Evolutionary conservation across 2,797 vertebrate genomes (phyloP).

Genomic region (Distichodus sexfasciatus): DNA sequence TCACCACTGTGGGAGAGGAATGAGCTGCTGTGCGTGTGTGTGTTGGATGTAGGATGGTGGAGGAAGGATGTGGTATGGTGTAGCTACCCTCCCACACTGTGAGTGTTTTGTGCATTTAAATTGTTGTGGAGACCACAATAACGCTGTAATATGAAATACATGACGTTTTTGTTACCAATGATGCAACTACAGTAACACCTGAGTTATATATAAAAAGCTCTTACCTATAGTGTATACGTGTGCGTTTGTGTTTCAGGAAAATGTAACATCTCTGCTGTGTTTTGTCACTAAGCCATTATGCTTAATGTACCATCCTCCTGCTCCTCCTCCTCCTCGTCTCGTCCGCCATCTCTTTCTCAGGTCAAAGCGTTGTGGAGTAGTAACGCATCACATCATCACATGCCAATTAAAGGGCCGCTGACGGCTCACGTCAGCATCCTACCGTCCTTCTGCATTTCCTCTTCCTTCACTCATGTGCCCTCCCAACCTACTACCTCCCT

Average conservation of each 20-base stretch:
- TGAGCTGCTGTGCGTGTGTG: not conserved
- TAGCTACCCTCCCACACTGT: not conserved
- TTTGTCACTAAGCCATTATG: not conserved
- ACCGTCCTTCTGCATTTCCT: no score
- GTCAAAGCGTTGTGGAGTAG: not conserved
- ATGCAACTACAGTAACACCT: no score
- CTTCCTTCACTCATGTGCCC: no score
- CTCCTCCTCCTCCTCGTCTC: conserved; percentile 6
- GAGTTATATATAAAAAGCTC: no score
- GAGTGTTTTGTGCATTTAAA: no score
- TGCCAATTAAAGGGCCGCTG: not conserved
- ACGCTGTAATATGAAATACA: no score
- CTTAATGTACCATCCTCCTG: not conserved
- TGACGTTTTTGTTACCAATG: no score
- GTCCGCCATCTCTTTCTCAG: not conserved
- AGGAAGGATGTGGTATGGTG: not conserved
- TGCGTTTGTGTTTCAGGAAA: not conserved
- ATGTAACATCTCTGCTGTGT: not conserved
- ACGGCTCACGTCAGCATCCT: no score
- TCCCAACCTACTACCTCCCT: no score
- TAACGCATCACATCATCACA: not conserved
- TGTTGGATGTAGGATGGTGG: not conserved
- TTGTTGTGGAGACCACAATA: no score
- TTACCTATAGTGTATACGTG: not conserved
- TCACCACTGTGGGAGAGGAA: not conserved